Evolutionary conservation across 2,797 vertebrate species (phyloP), one percentile per base, ranked within the genome.

Genomic region (Zalophus californianus): DNA sequence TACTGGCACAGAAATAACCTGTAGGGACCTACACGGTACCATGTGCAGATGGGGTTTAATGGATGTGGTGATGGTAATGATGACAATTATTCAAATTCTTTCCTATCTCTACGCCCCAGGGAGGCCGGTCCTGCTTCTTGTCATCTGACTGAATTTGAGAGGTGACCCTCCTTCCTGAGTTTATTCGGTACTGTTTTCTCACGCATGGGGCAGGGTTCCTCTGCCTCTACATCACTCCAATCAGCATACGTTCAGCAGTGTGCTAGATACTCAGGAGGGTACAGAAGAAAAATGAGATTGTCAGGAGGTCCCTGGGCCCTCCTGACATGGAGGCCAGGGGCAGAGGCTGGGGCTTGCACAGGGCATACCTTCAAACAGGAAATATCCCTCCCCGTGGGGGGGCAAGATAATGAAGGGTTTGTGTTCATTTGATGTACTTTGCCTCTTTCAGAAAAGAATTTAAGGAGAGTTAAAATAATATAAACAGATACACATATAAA

Each of bases 1-100:
- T 75, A 11, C 90, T 92, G 93, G 93, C 90, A 92, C 84, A 64
- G 70, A 93, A 88, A 94, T 80, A 86, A 94, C 94, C 87, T 92
- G 80, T 66, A 23, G 97, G 95, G 94, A 96, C 93, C 92, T 66
- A 54, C 60, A 32, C 4, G 1, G 70, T 86, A 90, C 91, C 82
- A 75, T 64, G 86, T 1, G n/a, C 97, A 98, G 97, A 97, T 93
- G 97, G 93, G 82, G 90, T 86, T 83, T 97, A 97, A 98, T 96
- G 97, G 97, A 97, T 62, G 94, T 97, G 94, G 97, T 97, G 96
- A 96, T 86, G 90, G 90, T 96, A 93, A 97, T 96, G 94, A 96
- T 85, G 77, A 97, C 92, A 88, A 98, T 97, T 94, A 98, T 95
- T 98, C 97, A 97, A 95, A 96, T 97, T 88, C 87, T 82, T 72